Conservation (phyloP, 2,888 invertebrate genomes). For the Camptogramma bilineatum region DNA sequence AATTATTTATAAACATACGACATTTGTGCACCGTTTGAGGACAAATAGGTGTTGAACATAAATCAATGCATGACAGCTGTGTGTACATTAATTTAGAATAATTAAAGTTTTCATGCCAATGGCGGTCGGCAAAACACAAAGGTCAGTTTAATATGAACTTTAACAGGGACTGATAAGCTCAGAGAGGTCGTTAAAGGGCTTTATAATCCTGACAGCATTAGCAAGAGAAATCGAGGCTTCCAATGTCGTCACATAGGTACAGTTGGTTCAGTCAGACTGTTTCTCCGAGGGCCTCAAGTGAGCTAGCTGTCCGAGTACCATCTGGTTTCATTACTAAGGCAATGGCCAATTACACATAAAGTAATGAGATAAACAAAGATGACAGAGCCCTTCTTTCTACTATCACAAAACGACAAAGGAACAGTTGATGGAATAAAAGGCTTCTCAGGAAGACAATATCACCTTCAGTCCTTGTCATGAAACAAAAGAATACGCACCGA, state of each 20-base stretch:
- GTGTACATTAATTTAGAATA: conserved; percentile 3
- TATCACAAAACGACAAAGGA: neutral
- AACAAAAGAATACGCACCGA: neutral
- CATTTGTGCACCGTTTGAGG: conserved; percentile 5
- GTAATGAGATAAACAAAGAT: no score
- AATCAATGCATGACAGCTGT: conserved; percentile 28
- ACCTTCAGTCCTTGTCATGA: neutral
- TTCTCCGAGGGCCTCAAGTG: no score
- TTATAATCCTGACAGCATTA: no score
- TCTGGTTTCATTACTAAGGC: no score
- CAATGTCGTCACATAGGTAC: no score
- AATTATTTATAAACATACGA: neutral
- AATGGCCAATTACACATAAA: no score
- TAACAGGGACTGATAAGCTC: no score
- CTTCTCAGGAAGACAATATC: neutral
- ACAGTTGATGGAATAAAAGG: neutral
- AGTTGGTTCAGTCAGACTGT: no score
- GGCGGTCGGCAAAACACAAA: conserved; percentile 22
- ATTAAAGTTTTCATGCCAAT: conserved; percentile 35
- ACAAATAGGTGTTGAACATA: conserved; percentile 2
- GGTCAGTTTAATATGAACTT: no score
- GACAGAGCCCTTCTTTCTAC: neutral
- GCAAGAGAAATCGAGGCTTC: no score
- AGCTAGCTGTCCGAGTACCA: no score
- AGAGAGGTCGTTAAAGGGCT: no score